phyloP scores from a whole-genome alignment of 2,797 vertebrate genomes.

The Cyclopterus lumpus region DNA sequence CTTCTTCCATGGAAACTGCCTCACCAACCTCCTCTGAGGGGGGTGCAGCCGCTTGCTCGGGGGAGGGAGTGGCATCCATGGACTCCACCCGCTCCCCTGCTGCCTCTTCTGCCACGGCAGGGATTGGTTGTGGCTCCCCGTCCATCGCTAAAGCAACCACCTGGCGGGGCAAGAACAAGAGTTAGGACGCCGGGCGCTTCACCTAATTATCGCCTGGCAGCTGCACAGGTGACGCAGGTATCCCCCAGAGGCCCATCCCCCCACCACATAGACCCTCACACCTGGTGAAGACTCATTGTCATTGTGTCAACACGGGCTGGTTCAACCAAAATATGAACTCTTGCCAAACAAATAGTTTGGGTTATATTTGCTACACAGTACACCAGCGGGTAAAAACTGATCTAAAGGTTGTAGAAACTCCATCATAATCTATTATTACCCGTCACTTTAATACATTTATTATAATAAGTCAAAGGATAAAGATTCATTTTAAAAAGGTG shows the following conservation, averaged over 20 bases:
- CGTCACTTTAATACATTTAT: too few species aligned
- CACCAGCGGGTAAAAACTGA: too few species aligned
- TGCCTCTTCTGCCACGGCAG: slow-evolving; percentile 79
- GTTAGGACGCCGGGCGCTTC: slow-evolving; percentile 5
- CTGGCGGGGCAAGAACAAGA: slow-evolving; percentile 74
- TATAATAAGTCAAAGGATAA: too few species aligned
- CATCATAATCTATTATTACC: too few species aligned
- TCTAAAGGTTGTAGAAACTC: too few species aligned
- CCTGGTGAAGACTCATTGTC: background rate
- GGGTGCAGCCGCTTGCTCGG: slow-evolving; percentile 82
- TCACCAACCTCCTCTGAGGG: slow-evolving; percentile 85
- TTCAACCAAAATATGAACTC: background rate
- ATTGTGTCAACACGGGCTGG: background rate
- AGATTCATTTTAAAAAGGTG: too few species aligned
- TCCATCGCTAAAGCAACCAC: slow-evolving; percentile 92
- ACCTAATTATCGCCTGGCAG: slow-evolving; percentile 44
- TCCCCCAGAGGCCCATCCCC: slow-evolving; percentile 35
- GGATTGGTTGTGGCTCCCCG: slow-evolving; percentile 85
- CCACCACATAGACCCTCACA: slow-evolving; percentile 6
- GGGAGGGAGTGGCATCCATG: slow-evolving; percentile 90
- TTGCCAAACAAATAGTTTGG: background rate
- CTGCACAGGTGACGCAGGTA: slow-evolving; percentile 63
- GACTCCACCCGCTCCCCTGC: slow-evolving; percentile 84
- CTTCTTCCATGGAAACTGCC: slow-evolving; percentile 80
- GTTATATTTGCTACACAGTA: background rate